Conservation (phyloP, 2,113 vertebrate genomes). For the Prionailurus viverrinus region DNA sequence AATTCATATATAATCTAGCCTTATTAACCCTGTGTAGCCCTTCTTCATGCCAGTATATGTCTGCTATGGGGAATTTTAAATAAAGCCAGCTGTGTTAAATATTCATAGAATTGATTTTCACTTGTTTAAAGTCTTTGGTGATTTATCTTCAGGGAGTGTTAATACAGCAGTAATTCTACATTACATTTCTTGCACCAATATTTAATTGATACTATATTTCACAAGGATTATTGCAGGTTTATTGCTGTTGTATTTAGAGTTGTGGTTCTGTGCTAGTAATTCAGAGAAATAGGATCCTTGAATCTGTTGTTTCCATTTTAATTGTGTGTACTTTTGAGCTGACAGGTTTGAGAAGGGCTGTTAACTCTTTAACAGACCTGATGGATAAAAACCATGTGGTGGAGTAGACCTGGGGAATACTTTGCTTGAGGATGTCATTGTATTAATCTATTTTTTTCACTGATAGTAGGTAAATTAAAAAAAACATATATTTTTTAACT, state of each 20-base stretch:
- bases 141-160: constrained; percentile 72
- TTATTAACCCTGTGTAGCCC: constrained; percentile 63
- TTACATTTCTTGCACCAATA: constrained; percentile 47
- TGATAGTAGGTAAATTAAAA: neutral
- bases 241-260: constrained; percentile 66
- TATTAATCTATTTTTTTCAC: neutral
- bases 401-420: neutral
- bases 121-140: constrained; percentile 65
- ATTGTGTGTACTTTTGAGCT: constrained; percentile 40
- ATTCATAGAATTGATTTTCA: constrained; percentile 32
- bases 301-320: constrained; percentile 61
- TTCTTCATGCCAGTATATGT: neutral
- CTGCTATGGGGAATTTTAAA: constrained; percentile 66
- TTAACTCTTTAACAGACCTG: constrained; percentile 25
- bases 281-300: constrained; percentile 24
- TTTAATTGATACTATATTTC: constrained; percentile 71
- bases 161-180: constrained; percentile 51
- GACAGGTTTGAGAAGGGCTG: neutral
- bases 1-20: neutral
- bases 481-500: neutral
- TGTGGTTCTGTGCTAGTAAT: constrained; percentile 33
- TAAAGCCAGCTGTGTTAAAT: constrained; percentile 67
- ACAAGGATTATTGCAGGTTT: constrained; percentile 59
- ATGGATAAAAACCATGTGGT: neutral
- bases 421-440: neutral